Evolutionary conservation across 2,888 invertebrate genomes (phyloP).

Genomic region (Andrena marginata): DNA sequence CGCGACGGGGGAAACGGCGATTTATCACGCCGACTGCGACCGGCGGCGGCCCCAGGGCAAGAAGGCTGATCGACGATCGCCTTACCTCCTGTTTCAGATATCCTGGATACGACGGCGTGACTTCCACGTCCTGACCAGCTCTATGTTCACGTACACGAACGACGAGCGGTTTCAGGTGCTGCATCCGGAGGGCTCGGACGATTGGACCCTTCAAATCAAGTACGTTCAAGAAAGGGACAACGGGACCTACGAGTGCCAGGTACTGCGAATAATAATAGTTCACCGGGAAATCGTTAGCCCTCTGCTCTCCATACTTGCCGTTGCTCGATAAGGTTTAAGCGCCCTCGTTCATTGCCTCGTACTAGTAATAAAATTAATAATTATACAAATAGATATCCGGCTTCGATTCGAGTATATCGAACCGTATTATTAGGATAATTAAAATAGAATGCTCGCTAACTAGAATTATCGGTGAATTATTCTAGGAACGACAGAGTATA

Average conservation of each 20-base stretch:
- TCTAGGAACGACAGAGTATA: too few relatives aligned
- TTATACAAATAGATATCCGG: too few relatives aligned
- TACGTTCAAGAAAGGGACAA: conserved; percentile 97
- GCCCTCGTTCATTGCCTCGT: too few relatives aligned
- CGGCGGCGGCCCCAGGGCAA: not conserved
- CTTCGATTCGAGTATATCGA: too few relatives aligned
- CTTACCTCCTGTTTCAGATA: conserved; percentile 87
- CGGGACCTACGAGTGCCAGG: conserved; percentile 97
- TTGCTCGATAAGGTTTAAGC: too few relatives aligned
- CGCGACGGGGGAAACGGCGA: not conserved
- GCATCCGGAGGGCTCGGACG: conserved; percentile 95
- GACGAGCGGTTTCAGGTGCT: conserved; percentile 93
- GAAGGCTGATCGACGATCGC: conserved; percentile 35
- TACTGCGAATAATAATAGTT: conserved; percentile 84
- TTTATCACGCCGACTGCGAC: not conserved
- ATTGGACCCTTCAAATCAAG: conserved; percentile 97
- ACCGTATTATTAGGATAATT: too few relatives aligned
- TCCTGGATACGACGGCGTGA: conserved; percentile 96
- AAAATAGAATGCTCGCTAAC: too few relatives aligned
- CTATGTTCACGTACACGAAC: conserved; percentile 95
- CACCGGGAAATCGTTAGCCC: not conserved
- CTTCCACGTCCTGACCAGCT: conserved; percentile 97
- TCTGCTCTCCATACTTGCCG: not conserved
- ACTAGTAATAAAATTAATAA: too few relatives aligned
- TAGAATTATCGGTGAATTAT: too few relatives aligned